Conservation (phyloP, 2,888 invertebrate species). For the Drosophila borealis region DNA sequence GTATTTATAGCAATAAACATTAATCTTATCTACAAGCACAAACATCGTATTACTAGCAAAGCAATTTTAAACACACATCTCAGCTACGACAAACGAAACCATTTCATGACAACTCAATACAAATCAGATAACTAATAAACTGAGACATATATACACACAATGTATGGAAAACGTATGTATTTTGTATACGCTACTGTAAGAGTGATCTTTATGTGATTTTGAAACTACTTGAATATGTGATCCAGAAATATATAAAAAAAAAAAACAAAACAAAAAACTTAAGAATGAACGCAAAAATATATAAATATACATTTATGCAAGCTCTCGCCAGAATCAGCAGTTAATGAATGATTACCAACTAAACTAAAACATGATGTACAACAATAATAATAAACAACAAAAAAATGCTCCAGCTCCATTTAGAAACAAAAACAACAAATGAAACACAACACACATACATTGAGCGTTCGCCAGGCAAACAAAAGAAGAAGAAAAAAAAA, state of each 20-base stretch:
- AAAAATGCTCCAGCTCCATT: constrained; percentile 75
- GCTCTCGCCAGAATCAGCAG: constrained; percentile 57
- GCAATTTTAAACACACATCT: constrained; percentile 46
- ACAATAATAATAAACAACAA: constrained; percentile 38
- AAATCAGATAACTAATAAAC: constrained; percentile 59
- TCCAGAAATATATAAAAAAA: constrained; percentile 69
- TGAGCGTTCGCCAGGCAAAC: constrained; percentile 14
- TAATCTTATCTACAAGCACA: constrained; percentile 47
- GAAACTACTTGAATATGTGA: constrained; percentile 81
- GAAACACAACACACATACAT: constrained; percentile 28
- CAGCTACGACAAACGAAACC: constrained; percentile 16
- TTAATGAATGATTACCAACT: constrained; percentile 59
- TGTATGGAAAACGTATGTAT: constrained; percentile 70
- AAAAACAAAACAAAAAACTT: constrained; percentile 32
- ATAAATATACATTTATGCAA: constrained; percentile 58
- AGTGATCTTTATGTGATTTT: constrained; percentile 81
- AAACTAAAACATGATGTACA: constrained; percentile 62
- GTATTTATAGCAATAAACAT: constrained; percentile 51
- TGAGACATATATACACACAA: constrained; percentile 49
- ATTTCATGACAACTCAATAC: constrained; percentile 44
- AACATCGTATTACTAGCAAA: constrained; percentile 28
- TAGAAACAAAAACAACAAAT: constrained; percentile 50
- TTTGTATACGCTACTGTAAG: constrained; percentile 82
- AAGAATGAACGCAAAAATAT: constrained; percentile 47
- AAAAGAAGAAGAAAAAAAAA: constrained; percentile 2